Base-by-base conservation (phyloP, 1,140 invertebrate genomes). In the Belonocnema kinseyi region DNA sequence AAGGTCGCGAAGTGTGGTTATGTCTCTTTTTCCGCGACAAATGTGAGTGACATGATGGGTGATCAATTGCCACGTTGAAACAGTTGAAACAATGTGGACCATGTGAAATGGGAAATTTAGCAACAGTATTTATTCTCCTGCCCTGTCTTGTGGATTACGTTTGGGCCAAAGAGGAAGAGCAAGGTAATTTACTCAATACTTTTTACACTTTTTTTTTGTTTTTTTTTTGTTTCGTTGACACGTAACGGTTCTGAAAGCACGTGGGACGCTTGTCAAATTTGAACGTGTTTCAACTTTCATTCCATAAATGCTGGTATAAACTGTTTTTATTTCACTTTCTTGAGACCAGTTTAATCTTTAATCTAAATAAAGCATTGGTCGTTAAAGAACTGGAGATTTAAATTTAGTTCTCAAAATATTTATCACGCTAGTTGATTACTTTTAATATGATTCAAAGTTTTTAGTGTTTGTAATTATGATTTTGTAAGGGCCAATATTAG, bases 31-130 rank as follows among this genome's bases (percentile, higher is more conserved):
- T 53, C 12, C n/a, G 72, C 74, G 76, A 72, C 14, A 52, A 76
- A 77, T 74, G 50, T 71, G 80, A 77, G 75, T 80, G 76, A 81
- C 79, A 78, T 79, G 73, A 71, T 33, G 76, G 33, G 70, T 73
- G 13, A 82, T 61, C 52, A 40, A 81, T 77, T 84, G 77, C 77
- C 77, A 66, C 77, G 76, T 85, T 79, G 77, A 75, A 75, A 75
- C 61, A 76, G 74, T 79, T 80, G 82, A 75, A 86, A 91, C 88
- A 88, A 90, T 90, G 88, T 88, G 84, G 85, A 86, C 85, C 81
- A 82, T 80, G 83, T 83, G 80, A 85, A 85, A 91, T 90, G 90
- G 88, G 89, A 82, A 90, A 90, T 85, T 84, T 90, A 85, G 79
- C 88, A 73, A 89, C 83, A 82, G 84, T 87, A 83, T 82, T 79